Evolutionary conservation across 2,797 vertebrate species (phyloP), one percentile per base, ranked within the genome.

Genomic region (Takifugu rubripes): DNA sequence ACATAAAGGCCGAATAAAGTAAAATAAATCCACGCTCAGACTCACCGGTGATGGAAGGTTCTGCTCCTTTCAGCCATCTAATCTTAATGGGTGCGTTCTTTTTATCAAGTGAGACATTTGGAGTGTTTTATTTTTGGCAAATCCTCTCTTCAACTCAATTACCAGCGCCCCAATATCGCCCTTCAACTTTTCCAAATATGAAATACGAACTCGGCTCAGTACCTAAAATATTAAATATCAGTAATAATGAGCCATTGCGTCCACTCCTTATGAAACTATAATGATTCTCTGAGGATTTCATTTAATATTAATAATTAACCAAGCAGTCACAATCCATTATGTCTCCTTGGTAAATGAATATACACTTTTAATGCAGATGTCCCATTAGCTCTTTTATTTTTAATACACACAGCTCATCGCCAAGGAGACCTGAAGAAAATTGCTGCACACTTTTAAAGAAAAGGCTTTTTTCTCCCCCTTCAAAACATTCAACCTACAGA

Each of bases 311-410:
- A 47, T 54, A 25, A 62, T 55, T 48, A 31, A 56, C 44, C 7
- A 46, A 44, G 33, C 16, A 61, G 16, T 47, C 14, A 0, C 25
- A 49, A 57, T 74, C 53, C 24, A 51, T 25, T 8, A 21, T 56
- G 58, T 58, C 40, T 75, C 52, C 33, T 71, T 25, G n/a, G 57
- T 74, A 66, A 67, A 66, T 71, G 68, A 79, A 74, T 66, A 60
- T 11, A 56, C 4, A 69, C 55, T 48, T 56, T 70, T 26, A 63
- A 59, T 31, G 26, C 44, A 54, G 50, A 11, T 61, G 56, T 74
- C 51, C 52, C 59, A 75, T 77, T 71, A 69, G 61, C n/a, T 52
- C 21, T 48, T 70, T 70, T 64, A 70, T 62, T 75, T 71, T 64
- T 55, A 68, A 70, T 59, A 61, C 66, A 45, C 45, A 64, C 40